Percentiles rank a stretch among this genome's conserved stretches.
These are phyloP conservation scores for Aplochiton taeniatus DNA, from an alignment of 2,797 vertebrate genomes.

Conservation along the genomic window DNA sequence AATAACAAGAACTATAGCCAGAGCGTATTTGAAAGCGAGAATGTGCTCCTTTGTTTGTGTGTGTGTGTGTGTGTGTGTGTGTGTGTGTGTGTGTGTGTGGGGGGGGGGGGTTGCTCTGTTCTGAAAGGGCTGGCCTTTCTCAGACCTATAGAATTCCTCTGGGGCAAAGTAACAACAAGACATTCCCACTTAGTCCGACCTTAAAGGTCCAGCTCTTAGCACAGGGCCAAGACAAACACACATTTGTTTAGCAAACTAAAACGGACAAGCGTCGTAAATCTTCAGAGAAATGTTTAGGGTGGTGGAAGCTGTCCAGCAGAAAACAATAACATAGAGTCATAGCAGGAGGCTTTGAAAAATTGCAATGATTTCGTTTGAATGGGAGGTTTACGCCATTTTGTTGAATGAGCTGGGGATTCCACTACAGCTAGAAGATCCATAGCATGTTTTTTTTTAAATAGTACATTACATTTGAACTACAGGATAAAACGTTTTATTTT, in stretches of 20 bases:
- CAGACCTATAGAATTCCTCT: slow-evolving; percentile 50
- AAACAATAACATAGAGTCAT: slow-evolving; percentile 1
- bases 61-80: too few relatives aligned
- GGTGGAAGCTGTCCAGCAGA: slow-evolving; percentile 23
- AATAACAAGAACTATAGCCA: slow-evolving; percentile 20
- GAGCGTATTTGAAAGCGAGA: slow-evolving; percentile 23
- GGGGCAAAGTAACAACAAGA: slow-evolving; percentile 41
- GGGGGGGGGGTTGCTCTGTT: not conserved
- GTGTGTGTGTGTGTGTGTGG: too few relatives aligned
- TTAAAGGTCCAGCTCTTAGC: slow-evolving; percentile 43
- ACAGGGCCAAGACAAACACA: slow-evolving; percentile 66
- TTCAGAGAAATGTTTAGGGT: slow-evolving; percentile 37
- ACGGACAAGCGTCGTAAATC: slow-evolving; percentile 43
- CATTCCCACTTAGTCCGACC: slow-evolving; percentile 34
- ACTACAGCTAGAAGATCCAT: too few relatives aligned
- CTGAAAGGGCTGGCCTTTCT: slow-evolving; percentile 36
- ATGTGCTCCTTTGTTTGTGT: too few relatives aligned
- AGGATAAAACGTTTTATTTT: too few relatives aligned
- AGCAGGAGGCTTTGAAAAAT: not conserved
- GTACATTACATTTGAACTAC: too few relatives aligned
- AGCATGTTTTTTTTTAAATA: too few relatives aligned
- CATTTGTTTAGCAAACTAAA: slow-evolving; percentile 64
- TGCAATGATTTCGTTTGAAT: not conserved
- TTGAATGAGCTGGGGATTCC: not conserved
- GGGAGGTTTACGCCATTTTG: not conserved